Base-by-base conservation (phyloP, 2,113 vertebrate species). In the Physeter macrocephalus region DNA sequence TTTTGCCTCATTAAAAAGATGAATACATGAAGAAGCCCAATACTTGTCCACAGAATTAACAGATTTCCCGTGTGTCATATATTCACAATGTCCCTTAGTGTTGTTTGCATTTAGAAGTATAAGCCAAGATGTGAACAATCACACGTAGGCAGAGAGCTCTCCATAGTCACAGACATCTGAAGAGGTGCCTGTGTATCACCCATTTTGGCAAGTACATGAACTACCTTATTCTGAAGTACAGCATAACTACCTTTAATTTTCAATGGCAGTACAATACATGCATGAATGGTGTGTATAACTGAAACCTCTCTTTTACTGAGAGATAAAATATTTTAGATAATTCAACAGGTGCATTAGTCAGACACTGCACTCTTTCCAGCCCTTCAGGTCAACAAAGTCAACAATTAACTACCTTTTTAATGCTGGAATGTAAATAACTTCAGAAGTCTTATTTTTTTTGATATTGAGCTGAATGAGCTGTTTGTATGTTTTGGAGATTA, bases 111-210 rank as follows among this genome's bases (percentile, higher is more conserved):
- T 96, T 85, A 82, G 46, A 91, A 93, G 27, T 88, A 54, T 95
- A 43, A 98, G 41, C 66, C 71, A 96, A 94, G 54, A 94, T 89
- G 72, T 89, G 61, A 96, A 95, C 96, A 94, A 91, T 87, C 89
- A 89, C 71, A 72, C 1, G 0, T 54, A 96, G 94, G 12, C 43
- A 95, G 72, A 94, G 41, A 92, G 25, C 39, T 94, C 81, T 95
- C 46, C 31, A 11, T 41, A 94, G 75, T 94, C 29, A 52, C 43
- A 88, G 52, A n/a, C 43, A 93, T 86, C 74, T 69, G 89, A 97
- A 96, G 43, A 82, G 49, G 67, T 78, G 18, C 12, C 20, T 74
- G 25, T 15, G 34, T 39, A 31, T 39, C 78, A 94, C 78, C 69
- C 78, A 39, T 85, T 91, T 78, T 94, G 77, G 71, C 66, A 91